A percentile compares a stretch with the other conserved stretches of the same genome.
Conservation (phyloP, 1,140 invertebrate species). For the Eupeodes corollae region DNA sequence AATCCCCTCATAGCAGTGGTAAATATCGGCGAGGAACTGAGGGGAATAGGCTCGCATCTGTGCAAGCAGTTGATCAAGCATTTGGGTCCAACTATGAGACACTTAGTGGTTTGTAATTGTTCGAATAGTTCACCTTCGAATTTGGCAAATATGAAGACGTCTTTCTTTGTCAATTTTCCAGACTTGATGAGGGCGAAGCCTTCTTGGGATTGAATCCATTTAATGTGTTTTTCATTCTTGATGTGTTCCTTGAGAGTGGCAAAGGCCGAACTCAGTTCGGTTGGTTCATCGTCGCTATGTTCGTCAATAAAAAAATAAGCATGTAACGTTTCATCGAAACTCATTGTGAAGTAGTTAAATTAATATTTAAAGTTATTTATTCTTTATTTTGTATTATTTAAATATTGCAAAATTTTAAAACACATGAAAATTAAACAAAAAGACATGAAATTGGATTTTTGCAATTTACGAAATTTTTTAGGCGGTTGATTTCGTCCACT, state of each 20-base stretch:
- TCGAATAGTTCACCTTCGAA: conserved; percentile 60
- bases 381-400: too few species aligned
- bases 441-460: neutral
- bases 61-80: conserved; percentile 66
- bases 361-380: too few species aligned
- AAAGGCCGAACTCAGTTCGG: conserved; percentile 10
- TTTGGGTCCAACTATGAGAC: conserved; percentile 62
- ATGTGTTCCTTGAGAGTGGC: conserved; percentile 17
- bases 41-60: conserved; percentile 59
- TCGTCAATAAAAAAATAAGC: conserved; percentile 24
- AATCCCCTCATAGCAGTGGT: conserved; percentile 70
- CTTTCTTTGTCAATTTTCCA: conserved; percentile 48
- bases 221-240: conserved; percentile 21
- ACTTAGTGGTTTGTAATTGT: conserved; percentile 50
- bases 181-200: conserved; percentile 24
- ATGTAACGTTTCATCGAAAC: conserved; percentile 26
- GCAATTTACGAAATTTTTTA: neutral
- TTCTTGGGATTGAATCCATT: conserved; percentile 25
- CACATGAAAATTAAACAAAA: neutral
- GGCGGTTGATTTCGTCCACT: neutral
- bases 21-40: conserved; percentile 60
- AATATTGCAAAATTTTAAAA: neutral
- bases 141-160: conserved; percentile 62
- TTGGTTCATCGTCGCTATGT: conserved; percentile 14
- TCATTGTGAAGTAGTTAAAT: conserved; percentile 7